These are phyloP conservation scores for Chitala chitala DNA, from an alignment of 2,113 vertebrate genomes.

Conservation along the genomic window DNA sequence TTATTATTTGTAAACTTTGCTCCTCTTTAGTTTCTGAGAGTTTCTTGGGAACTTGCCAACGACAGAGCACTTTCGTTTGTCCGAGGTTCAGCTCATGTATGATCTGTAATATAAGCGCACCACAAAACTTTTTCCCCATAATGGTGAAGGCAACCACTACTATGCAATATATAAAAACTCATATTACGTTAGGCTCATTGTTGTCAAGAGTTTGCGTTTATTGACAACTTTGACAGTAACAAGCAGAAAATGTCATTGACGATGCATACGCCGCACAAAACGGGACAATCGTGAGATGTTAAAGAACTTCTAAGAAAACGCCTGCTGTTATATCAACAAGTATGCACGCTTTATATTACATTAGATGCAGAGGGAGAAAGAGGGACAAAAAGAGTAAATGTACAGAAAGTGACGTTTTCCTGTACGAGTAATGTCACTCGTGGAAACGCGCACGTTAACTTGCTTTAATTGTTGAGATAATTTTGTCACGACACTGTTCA, in stretches of 20 bases:
- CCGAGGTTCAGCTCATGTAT: neutral
- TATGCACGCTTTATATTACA: neutral
- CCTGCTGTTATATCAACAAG: too few relatives aligned
- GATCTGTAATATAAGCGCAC: slow-evolving; percentile 21
- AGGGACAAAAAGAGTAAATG: too few relatives aligned
- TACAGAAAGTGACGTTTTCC: too few relatives aligned
- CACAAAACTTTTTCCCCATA: neutral
- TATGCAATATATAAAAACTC: neutral
- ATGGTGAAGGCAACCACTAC: neutral
- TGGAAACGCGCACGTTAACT: neutral
- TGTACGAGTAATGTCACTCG: neutral
- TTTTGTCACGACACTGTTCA: neutral
- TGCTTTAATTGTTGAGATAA: neutral
- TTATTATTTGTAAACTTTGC: too few relatives aligned
- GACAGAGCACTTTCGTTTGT: slow-evolving; percentile 10
- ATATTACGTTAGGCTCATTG: slow-evolving; percentile 5
- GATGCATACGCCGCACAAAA: too few relatives aligned
- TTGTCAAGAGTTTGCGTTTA: too few relatives aligned
- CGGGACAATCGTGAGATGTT: too few relatives aligned
- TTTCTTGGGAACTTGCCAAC: neutral
- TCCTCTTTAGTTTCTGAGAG: neutral
- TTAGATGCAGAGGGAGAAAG: neutral
- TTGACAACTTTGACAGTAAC: neutral
- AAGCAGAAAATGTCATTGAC: neutral
- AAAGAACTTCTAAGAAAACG: too few relatives aligned